Percentiles rank a stretch among this genome's conserved stretches.
phyloP scores from a whole-genome alignment of 2,113 vertebrate species.

The Camarhynchus parvulus region DNA sequence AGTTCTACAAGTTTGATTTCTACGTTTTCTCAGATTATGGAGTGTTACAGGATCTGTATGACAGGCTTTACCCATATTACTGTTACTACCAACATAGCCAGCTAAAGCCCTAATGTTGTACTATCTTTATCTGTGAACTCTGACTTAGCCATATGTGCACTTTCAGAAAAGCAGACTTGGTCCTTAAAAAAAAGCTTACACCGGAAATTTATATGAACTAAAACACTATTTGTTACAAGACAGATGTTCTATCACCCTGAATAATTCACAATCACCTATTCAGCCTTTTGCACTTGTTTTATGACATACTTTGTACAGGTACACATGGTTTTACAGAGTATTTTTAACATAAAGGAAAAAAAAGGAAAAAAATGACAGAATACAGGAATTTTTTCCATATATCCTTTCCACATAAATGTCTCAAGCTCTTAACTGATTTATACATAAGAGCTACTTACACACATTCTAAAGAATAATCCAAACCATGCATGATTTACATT shows the following conservation, averaged over 20 bases:
- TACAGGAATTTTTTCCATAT: background rate
- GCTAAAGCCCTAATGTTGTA: conserved; percentile 61
- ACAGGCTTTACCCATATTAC: conserved; percentile 63
- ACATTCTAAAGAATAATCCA: conserved; percentile 41
- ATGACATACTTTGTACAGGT: background rate
- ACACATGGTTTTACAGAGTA: background rate
- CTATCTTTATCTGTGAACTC: conserved; percentile 57
- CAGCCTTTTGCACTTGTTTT: conserved; percentile 5
- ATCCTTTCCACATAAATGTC: conserved; percentile 15
- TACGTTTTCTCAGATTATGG: conserved; percentile 71
- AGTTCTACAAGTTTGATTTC: conserved; percentile 74
- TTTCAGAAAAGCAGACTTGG: conserved; percentile 8
- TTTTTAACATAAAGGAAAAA: background rate
- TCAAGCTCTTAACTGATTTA: conserved; percentile 35
- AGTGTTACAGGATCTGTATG: conserved; percentile 69
- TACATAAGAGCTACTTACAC: conserved; percentile 12
- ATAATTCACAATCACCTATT: background rate
- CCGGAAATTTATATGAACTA: conserved; percentile 12
- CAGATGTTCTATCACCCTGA: background rate
- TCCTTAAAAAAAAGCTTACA: conserved; percentile 39
- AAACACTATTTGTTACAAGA: conserved; percentile 10
- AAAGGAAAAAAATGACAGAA: background rate
- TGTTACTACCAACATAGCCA: conserved; percentile 41
- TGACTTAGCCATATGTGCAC: conserved; percentile 45
- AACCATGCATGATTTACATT: conserved; percentile 22